phyloP scores from a whole-genome alignment of 1,140 invertebrate genomes.

The Melitaea cinxia region DNA sequence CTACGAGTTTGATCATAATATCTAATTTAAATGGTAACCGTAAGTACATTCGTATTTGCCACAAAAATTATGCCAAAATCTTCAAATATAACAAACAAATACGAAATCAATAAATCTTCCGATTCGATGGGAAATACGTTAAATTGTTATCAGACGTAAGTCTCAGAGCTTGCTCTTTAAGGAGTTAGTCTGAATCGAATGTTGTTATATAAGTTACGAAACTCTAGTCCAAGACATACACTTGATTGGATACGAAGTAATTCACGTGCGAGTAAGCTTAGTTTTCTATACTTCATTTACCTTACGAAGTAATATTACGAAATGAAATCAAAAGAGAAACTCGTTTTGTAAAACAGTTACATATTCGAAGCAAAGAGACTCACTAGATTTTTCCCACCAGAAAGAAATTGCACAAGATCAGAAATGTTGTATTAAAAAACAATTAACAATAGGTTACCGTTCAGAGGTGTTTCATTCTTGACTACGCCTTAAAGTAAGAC shows the following conservation, averaged over 20 bases:
- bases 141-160: neutral
- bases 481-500: conserved; percentile 41
- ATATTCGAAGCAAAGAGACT: neutral
- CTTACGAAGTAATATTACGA: neutral
- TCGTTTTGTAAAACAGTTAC: neutral
- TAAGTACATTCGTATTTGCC: too few species aligned
- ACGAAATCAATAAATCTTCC: neutral
- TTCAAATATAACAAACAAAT: neutral
- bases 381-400: neutral
- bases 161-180: neutral
- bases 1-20: too few species aligned
- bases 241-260: neutral
- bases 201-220: neutral
- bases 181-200: neutral
- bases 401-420: neutral
- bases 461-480: conserved; percentile 36
- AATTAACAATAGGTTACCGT: conserved; percentile 17
- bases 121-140: neutral
- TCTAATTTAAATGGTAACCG: too few species aligned
- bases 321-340: neutral
- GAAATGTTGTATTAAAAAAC: conserved; percentile 1
- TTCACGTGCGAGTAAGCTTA: neutral
- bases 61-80: too few species aligned
- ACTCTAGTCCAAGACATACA: neutral
- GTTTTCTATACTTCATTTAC: conserved; percentile 1